phyloP scores from a whole-genome alignment of 2,113 vertebrate genomes.

The Mormyrus iriodes region DNA sequence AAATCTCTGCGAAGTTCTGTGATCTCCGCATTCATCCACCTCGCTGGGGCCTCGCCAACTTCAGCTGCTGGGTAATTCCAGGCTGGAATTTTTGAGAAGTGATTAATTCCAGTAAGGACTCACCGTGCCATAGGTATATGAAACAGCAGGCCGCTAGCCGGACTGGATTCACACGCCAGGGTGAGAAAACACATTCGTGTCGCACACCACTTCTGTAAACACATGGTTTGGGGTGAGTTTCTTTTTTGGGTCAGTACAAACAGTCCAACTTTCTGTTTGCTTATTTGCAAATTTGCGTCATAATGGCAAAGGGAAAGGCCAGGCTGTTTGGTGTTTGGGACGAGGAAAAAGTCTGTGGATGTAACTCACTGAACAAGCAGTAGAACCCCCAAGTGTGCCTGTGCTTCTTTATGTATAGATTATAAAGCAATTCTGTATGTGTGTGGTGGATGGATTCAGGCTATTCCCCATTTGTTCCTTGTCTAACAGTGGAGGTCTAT shows the following conservation, averaged over 20 bases:
- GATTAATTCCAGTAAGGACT: not conserved
- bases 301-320: not conserved
- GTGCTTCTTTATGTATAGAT: not conserved
- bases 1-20: not conserved
- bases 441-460: not conserved
- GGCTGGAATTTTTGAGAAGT: slow-evolving; percentile 9
- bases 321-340: not conserved
- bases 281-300: not conserved
- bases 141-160: not conserved
- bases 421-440: not conserved
- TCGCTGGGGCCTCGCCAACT: not conserved
- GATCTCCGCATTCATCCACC: not conserved
- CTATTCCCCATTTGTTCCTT: not conserved
- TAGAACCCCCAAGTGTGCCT: not conserved
- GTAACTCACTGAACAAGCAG: not conserved
- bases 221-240: not conserved
- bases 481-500: not conserved
- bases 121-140: not conserved
- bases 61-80: not conserved
- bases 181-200: not conserved
- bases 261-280: not conserved
- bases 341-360: not conserved
- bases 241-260: not conserved
- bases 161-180: not conserved
- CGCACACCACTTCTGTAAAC: not conserved